Evolutionary conservation across 2,888 invertebrate species (phyloP).

Genomic region (Xestia rhomboidea): DNA sequence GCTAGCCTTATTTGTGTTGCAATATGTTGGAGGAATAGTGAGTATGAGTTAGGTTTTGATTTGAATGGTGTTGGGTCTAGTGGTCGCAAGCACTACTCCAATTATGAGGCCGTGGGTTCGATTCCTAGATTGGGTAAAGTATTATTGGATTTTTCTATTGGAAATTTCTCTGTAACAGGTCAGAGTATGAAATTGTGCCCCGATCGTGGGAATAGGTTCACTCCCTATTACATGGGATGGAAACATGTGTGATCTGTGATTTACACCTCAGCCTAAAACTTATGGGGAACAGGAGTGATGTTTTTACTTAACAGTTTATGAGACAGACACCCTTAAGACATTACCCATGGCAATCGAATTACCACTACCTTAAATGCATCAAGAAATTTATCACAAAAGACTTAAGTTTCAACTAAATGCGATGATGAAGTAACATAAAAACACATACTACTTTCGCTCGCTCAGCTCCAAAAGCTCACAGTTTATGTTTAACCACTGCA

Average conservation of each 20-base stretch:
- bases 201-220: not conserved
- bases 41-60: not conserved
- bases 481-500: slow-evolving; percentile 29
- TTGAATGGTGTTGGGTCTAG: not conserved
- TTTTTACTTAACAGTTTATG: not conserved
- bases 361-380: not conserved
- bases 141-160: not conserved
- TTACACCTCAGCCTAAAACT: not conserved
- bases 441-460: not conserved
- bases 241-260: not conserved
- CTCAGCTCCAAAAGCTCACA: slow-evolving; percentile 8
- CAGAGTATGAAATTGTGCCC: not conserved
- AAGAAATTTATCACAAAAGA: not conserved
- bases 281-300: not conserved
- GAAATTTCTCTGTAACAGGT: not conserved
- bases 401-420: not conserved
- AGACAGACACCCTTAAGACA: too few species aligned
- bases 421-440: slow-evolving; percentile 1
- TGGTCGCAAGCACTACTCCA: not conserved
- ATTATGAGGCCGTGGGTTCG: not conserved
- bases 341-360: not conserved
- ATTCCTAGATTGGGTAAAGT: not conserved
- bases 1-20: slow-evolving; percentile 13
- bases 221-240: not conserved
- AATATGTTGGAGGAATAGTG: slow-evolving; percentile 5